phyloP scores from a whole-genome alignment of 1,140 invertebrate species.

The Atta texana region DNA sequence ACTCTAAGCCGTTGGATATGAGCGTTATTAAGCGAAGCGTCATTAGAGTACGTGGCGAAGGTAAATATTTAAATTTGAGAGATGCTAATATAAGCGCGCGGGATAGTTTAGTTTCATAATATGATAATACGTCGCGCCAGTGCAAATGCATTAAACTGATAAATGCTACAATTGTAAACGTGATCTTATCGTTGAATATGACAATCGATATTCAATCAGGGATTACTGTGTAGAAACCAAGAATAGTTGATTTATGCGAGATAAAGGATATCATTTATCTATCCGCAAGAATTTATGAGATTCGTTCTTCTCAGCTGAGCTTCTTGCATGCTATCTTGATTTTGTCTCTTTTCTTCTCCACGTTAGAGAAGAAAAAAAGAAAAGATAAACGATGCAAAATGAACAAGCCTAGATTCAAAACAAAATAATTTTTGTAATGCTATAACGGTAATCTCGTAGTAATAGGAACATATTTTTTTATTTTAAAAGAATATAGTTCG shows the following conservation, averaged over 20 bases:
- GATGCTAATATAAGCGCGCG: not conserved
- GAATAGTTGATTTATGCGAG: not conserved
- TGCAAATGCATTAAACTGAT: not conserved
- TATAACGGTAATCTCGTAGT: no score
- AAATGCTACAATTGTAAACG: not conserved
- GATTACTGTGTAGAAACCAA: not conserved
- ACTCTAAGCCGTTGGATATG: not conserved
- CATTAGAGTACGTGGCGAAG: constrained; percentile 18
- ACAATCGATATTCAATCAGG: not conserved
- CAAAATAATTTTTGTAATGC: no score
- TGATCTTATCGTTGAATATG: not conserved
- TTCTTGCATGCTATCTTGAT: no score
- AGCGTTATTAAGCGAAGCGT: constrained; percentile 34
- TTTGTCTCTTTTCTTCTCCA: no score
- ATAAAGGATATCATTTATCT: not conserved
- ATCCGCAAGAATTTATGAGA: no score
- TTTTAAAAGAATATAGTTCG: no score
- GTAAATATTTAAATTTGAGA: constrained; percentile 49
- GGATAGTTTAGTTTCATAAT: not conserved
- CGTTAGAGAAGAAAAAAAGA: no score
- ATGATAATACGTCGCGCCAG: not conserved
- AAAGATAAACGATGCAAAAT: no score
- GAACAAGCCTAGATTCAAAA: no score
- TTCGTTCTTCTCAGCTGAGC: no score
- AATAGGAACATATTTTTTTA: no score